phyloP scores from a whole-genome alignment of 2,888 invertebrate genomes.

The Cheiracanthium punctorium region DNA sequence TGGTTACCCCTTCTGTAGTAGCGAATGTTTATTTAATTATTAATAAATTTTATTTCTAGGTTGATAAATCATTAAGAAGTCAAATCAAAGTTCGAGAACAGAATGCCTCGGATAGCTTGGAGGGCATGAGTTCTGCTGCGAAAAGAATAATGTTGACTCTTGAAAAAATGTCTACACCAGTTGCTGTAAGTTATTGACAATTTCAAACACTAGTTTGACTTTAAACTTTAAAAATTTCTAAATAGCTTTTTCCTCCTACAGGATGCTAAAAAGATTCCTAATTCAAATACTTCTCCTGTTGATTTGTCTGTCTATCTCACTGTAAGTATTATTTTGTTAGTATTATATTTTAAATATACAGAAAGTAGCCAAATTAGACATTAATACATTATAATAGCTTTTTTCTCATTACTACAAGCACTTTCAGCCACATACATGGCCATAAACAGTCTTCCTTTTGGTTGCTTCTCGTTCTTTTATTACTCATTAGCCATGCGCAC shows the following conservation, averaged over 20 bases:
- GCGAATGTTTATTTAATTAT: too few species aligned
- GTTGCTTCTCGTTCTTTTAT: too few species aligned
- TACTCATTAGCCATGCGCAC: too few species aligned
- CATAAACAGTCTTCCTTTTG: too few species aligned
- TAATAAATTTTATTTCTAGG: constrained; percentile 20
- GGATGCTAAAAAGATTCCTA: constrained; percentile 87
- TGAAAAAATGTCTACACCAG: constrained; percentile 88
- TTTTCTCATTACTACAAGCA: too few species aligned
- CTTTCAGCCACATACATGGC: too few species aligned
- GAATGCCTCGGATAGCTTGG: constrained; percentile 38
- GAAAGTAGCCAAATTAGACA: too few species aligned
- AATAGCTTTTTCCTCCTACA: constrained; percentile 67
- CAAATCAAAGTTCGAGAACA: constrained; percentile 45
- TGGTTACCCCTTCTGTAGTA: too few species aligned
- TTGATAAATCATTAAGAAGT: constrained; percentile 42
- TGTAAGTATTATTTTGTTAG: constrained; percentile 34
- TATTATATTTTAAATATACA: too few species aligned
- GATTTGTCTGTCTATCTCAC: constrained; percentile 52
- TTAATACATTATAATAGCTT: too few species aligned
- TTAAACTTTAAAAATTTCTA: too few species aligned
- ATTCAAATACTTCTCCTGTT: constrained; percentile 43
- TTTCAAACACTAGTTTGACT: too few species aligned
- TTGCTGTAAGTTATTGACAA: constrained; percentile 78
- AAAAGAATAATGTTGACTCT: constrained; percentile 86
- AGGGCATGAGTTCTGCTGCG: constrained; percentile 83